Base-by-base conservation (phyloP, 2,113 vertebrate species). In the Clupea harengus region DNA sequence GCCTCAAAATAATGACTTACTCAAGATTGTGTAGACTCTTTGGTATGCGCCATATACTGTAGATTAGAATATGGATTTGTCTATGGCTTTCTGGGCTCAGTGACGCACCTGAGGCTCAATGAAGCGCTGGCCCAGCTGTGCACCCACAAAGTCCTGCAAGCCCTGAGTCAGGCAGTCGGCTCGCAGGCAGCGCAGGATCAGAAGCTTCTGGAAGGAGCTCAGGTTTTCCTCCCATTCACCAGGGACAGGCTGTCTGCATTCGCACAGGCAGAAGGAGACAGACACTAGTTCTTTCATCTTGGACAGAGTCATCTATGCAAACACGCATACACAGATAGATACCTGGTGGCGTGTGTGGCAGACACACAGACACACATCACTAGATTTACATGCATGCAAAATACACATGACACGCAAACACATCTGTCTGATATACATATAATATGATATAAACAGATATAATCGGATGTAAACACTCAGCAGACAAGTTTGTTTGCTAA, bases 61-160 rank as follows among this genome's bases (percentile, higher is more conserved):
- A 72, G 2, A 32, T 32, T 39, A 32, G 10, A 32, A 78, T 39
- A 78, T 39, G 17, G 72, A 78, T 39, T 78, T 78, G 25, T 44
- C 28, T 78, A 4, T 78, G 28, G 9, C n/a, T 78, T 28, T 78
- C 13, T 44, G 28, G 11, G 28, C 5, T 78, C 28, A 17, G 13
- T 28, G 44, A 1, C 15, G 8, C 90, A 95, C 97, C 96, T 97
- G 97, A 0, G 97, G 96, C 88, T 99, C 97, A 17, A 98, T 96
- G 93, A 98, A 99, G 46, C 85, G 93, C 22, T 92, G 95, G 5
- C 96, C 97, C 88, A 98, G 91, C 78, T 97, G 92, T 86, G 89
- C 86, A 0, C 94, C 91, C 87, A 98, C 96, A 13, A 98, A 98
- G 91, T 97, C 97, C 91, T 99, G 97, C 94, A 98, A 95, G 90